Evolutionary conservation across 2,888 invertebrate genomes (phyloP), one percentile per base, ranked within the genome.

Genomic region (Cheilosia vernalis): DNA sequence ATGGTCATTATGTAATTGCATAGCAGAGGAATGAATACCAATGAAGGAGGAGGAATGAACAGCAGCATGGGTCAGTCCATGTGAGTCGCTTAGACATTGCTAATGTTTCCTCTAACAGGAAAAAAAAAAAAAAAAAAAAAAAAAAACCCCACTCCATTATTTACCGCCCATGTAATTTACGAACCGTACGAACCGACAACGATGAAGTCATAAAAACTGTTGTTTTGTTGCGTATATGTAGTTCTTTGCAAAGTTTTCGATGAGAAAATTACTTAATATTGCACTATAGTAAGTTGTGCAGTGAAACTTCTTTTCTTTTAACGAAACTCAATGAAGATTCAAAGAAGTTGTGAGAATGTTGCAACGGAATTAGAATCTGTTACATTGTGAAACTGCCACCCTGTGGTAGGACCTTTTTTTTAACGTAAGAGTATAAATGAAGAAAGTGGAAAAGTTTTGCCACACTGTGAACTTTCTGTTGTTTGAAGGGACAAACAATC

Each of bases 1-100:
- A 84, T 76, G 84, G 84, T 76, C 84, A 80, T 84, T 76, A 80
- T 70, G 42, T 84, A 80, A 84, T 84, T 84, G 84, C 84, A 74
- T 66, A 80, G 69, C 40, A 21, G 17, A 44, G 66, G 72, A 74
- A 66, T 74, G 72, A 74, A 66, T 74, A 55, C 73, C 63, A 55
- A 67, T 42, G 49, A 67, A 61, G 81, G 5, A 44, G 69, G 49
- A 47, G 67, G 66, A 10, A 51, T 33, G 49, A 42, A 30, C 7
- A 70, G 19, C 10, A 47, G 17, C 10, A 47, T 19, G 17, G 17
- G 19, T 40, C 7, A 37, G 10, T 56, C 55, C 67, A 66, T 78
- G 61, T 61, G 74, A 69, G 67, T 53, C 51, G 37, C 24, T 66
- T 56, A 63, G 56, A 63, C 61, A 58, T 56, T 69, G 53, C 79